These are phyloP conservation scores for Dendroctonus ponderosae DNA, from an alignment of 1,140 invertebrate species.

Conservation along the genomic window DNA sequence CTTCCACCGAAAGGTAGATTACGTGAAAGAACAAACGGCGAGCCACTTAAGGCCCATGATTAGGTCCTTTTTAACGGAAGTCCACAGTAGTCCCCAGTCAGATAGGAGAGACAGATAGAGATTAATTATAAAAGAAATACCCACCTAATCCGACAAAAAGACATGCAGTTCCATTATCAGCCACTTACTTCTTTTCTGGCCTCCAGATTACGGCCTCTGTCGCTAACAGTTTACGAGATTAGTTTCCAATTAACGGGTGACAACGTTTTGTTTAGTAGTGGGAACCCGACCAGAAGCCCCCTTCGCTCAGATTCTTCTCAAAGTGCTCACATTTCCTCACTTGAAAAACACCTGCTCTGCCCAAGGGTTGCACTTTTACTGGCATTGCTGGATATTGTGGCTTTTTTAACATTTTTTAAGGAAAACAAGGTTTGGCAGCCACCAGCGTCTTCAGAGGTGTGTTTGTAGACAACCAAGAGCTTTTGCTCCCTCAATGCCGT, in stretches of 20 bases:
- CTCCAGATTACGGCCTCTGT: constrained; percentile 17
- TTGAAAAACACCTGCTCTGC: too few species aligned
- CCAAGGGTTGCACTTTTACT: too few species aligned
- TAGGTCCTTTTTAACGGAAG: constrained; percentile 33
- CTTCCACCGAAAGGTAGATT: constrained; percentile 33
- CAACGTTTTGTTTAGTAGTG: constrained; percentile 30
- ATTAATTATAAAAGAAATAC: constrained; percentile 35
- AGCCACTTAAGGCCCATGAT: constrained; percentile 29
- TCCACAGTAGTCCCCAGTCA: constrained; percentile 28
- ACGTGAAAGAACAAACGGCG: constrained; percentile 26
- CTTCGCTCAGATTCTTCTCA: too few species aligned
- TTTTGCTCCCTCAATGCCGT: too few species aligned
- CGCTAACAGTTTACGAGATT: constrained; percentile 33
- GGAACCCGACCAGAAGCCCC: not conserved
- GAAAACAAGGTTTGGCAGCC: too few species aligned
- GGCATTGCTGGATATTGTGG: too few species aligned
- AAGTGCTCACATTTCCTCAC: too few species aligned
- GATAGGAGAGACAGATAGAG: constrained; percentile 33
- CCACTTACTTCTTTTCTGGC: constrained; percentile 19
- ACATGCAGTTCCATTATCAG: constrained; percentile 30
- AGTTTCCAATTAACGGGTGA: constrained; percentile 27
- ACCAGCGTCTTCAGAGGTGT: too few species aligned
- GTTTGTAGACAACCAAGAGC: too few species aligned
- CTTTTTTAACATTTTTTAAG: too few species aligned
- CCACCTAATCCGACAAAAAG: constrained; percentile 31